A percentile compares a stretch with the other conserved stretches of the same genome.
phyloP scores from a whole-genome alignment of 2,797 vertebrate genomes.

The Myripristis murdjan region DNA sequence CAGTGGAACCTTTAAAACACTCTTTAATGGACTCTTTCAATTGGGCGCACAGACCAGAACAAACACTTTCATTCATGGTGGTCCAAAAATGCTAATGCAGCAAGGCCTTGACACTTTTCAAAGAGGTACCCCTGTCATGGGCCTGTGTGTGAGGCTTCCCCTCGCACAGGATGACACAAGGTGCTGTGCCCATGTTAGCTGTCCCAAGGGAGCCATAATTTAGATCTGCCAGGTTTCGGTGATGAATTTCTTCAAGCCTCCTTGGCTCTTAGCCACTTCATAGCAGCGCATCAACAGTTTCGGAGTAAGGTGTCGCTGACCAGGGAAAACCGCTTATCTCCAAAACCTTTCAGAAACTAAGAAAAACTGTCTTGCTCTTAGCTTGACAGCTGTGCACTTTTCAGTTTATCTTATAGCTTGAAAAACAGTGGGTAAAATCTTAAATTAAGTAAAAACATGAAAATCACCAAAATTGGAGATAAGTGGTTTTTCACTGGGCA shows the following conservation, averaged over 20 bases:
- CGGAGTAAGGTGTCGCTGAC: too few relatives aligned
- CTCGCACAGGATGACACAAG: conserved; percentile 61
- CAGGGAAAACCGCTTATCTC: too few relatives aligned
- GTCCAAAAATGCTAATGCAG: conserved; percentile 85
- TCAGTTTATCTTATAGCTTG: too few relatives aligned
- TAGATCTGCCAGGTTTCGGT: conserved; percentile 27
- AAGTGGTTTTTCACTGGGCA: too few relatives aligned
- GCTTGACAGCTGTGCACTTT: too few relatives aligned
- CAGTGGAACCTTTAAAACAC: conserved; percentile 66
- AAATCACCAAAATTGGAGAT: too few relatives aligned
- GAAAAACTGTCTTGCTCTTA: too few relatives aligned
- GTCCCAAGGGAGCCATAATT: conserved; percentile 36
- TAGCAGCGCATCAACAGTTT: conserved; percentile 20
- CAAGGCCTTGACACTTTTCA: conserved; percentile 73
- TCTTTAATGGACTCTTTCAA: conserved; percentile 80
- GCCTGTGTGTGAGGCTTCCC: conserved; percentile 60
- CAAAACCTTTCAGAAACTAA: too few relatives aligned
- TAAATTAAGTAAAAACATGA: too few relatives aligned
- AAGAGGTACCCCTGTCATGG: conserved; percentile 72
- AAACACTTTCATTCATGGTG: conserved; percentile 80
- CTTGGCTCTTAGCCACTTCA: conserved; percentile 36
- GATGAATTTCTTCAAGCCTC: conserved; percentile 34
- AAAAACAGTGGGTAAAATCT: too few relatives aligned
- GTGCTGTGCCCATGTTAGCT: conserved; percentile 48
- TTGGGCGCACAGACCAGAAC: conserved; percentile 72